Evolutionary conservation across 2,797 vertebrate genomes (phyloP).

Genomic region (Platyrinchus mystaceus): DNA sequence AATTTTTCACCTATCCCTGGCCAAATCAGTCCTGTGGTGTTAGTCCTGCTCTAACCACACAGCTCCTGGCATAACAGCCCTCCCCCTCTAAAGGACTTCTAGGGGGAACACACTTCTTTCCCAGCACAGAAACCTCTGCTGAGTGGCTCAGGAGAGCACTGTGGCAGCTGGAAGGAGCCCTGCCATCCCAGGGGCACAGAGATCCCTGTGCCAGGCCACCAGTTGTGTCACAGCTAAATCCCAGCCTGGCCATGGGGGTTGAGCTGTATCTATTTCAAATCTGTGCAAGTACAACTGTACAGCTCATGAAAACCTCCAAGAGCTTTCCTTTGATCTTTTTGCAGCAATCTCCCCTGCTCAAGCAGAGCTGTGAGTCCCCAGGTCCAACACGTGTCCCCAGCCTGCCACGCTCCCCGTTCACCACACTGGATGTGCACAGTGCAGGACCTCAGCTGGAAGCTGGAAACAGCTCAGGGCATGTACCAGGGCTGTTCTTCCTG

Average conservation of each 20-base stretch:
- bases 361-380: background rate
- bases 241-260: background rate
- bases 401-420: background rate
- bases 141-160: background rate
- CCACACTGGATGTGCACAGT: background rate
- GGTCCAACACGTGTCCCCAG: background rate
- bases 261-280: background rate
- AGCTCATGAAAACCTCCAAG: background rate
- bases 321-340: background rate
- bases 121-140: background rate
- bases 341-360: background rate
- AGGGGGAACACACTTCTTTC: accelerated
- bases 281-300: background rate
- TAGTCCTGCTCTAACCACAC: background rate
- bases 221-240: background rate
- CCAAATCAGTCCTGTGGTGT: background rate
- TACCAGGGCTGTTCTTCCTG: background rate
- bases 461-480: background rate
- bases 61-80: accelerated
- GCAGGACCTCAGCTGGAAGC: background rate
- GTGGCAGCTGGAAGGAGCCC: background rate
- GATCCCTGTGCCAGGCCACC: background rate
- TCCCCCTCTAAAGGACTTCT: accelerated
- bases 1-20: too few relatives aligned
- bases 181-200: background rate